Evolutionary conservation across 2,888 invertebrate species (phyloP).

Genomic region (Thecophora atra): DNA sequence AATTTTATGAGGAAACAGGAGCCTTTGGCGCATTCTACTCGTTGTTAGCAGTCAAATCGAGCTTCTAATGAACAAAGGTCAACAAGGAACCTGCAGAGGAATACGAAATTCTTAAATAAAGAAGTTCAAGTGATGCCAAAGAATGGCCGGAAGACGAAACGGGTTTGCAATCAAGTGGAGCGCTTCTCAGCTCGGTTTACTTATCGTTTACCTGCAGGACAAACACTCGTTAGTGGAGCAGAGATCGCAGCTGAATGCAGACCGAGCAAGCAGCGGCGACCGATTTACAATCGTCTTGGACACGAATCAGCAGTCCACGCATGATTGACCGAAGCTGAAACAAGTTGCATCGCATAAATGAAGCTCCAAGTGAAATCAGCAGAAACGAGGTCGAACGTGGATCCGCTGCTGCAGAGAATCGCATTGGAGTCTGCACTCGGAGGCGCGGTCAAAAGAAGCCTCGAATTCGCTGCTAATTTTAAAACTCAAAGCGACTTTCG

Average conservation of each 20-base stretch:
- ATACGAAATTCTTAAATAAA: too few species aligned
- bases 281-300: neutral
- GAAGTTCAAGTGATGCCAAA: too few species aligned
- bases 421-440: neutral
- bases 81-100: too few species aligned
- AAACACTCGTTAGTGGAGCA: conserved; percentile 25
- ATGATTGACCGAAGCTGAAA: conserved; percentile 3
- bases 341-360: neutral
- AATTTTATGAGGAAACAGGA: too few species aligned
- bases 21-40: too few species aligned
- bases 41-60: too few species aligned
- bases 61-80: too few species aligned
- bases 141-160: too few species aligned
- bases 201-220: conserved; percentile 5
- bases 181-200: neutral
- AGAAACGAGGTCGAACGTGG: neutral
- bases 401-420: neutral
- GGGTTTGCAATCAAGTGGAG: neutral
- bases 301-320: conserved; percentile 8
- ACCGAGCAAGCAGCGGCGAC: neutral
- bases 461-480: neutral
- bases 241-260: neutral
- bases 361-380: neutral
- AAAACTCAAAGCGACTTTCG: too few species aligned
- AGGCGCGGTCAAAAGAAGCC: neutral